These are phyloP conservation scores for Galaxea fascicularis DNA, from an alignment of 92 coral and sea anemone genomes.

Conservation along the genomic window DNA sequence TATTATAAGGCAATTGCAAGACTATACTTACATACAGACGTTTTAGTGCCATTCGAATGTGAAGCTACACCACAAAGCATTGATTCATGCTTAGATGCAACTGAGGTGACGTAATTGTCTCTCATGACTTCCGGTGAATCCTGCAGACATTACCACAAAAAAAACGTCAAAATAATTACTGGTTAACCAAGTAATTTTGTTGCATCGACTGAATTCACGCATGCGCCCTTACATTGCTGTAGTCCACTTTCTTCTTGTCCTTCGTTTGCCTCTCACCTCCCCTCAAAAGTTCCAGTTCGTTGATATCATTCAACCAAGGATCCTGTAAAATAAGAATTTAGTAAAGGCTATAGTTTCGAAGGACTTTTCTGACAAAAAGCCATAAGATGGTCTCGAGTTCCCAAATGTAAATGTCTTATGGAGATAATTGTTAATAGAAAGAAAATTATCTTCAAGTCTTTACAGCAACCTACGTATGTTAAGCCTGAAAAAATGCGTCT, in stretches of 20 bases:
- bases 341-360: too few species aligned
- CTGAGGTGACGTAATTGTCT: not conserved
- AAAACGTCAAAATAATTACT: too few species aligned
- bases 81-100: not conserved
- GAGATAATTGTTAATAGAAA: too few species aligned
- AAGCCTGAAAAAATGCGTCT: too few species aligned
- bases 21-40: conserved; percentile 9
- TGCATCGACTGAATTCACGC: not conserved
- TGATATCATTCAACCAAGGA: conserved; percentile 18
- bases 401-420: too few species aligned
- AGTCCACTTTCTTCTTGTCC: not conserved
- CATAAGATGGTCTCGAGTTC: too few species aligned
- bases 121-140: not conserved
- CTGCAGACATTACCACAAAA: not conserved
- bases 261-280: conserved; percentile 6
- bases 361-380: too few species aligned
- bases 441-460: too few species aligned
- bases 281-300: conserved; percentile 12
- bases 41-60: conserved; percentile 9
- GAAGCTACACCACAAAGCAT: not conserved
- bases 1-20: not conserved
- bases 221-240: not conserved
- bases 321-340: not conserved
- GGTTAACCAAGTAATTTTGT: too few species aligned
- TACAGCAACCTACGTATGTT: too few species aligned